Percentiles rank a stretch among this genome's conserved stretches.
phyloP scores from a whole-genome alignment of 2,113 vertebrate genomes.

The Solea solea region DNA sequence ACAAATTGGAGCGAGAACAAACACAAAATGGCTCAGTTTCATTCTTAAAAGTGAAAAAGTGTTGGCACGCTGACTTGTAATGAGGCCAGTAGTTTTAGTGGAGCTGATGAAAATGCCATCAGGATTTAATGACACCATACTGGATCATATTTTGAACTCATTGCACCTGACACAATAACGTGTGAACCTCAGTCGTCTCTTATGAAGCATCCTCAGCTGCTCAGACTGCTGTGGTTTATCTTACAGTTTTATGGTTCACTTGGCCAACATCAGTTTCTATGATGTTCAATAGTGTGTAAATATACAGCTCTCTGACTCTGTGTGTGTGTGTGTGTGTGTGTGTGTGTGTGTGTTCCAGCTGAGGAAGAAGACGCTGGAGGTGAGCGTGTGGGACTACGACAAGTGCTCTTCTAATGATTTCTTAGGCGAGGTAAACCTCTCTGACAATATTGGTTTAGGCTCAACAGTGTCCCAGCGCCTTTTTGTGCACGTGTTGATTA shows the following conservation, averaged over 20 bases:
- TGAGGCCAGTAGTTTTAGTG: constrained; percentile 24
- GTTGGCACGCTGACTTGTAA: constrained; percentile 6
- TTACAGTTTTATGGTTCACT: no score
- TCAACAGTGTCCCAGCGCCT: neutral
- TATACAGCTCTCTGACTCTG: constrained; percentile 21
- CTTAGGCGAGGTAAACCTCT: constrained; percentile 91
- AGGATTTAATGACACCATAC: constrained; percentile 46
- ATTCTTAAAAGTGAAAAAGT: neutral
- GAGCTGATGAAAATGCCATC: constrained; percentile 36
- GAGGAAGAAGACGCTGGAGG: constrained; percentile 98
- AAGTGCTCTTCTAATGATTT: constrained; percentile 97
- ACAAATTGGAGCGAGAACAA: neutral
- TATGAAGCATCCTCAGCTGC: no score
- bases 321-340: constrained; percentile 54
- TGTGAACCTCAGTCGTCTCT: no score
- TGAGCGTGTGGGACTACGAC: constrained; percentile 99
- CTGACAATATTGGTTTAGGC: neutral
- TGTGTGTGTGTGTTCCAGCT: constrained; percentile 83
- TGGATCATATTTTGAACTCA: constrained; percentile 44
- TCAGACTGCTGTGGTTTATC: no score
- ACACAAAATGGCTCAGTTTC: neutral
- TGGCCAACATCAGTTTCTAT: neutral
- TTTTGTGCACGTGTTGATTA: neutral
- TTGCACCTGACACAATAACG: constrained; percentile 28
- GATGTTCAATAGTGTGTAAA: neutral